Evolutionary conservation across 2,888 invertebrate genomes (phyloP).

Genomic region (Cosmorhoe ocellata): DNA sequence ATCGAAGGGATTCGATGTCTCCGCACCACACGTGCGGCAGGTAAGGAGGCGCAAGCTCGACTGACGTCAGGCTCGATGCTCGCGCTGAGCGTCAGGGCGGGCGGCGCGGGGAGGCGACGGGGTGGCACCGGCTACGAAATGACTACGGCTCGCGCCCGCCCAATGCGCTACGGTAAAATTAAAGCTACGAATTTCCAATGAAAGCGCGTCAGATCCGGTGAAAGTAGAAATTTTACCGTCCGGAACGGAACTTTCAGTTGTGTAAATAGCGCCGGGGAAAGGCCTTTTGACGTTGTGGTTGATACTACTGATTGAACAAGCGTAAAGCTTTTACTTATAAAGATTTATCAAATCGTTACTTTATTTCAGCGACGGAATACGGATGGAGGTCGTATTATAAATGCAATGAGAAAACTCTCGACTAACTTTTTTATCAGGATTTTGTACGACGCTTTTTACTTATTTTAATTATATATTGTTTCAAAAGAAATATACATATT

Average conservation of each 20-base stretch:
- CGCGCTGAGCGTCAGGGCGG: conserved; percentile 42
- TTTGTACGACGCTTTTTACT: too few relatives aligned
- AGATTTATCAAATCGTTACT: background rate
- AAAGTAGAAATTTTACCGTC: conserved; percentile 41
- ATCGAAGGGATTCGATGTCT: conserved; percentile 34
- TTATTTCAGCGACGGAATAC: background rate
- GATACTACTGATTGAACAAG: conserved; percentile 10
- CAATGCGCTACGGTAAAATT: conserved; percentile 67
- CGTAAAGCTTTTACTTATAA: conserved; percentile 1
- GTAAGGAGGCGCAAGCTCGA: conserved; percentile 55
- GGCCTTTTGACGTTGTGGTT: background rate
- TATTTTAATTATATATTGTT: too few relatives aligned
- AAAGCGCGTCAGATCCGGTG: conserved; percentile 45
- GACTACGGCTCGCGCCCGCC: conserved; percentile 68
- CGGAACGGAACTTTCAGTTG: conserved; percentile 40
- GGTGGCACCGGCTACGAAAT: conserved; percentile 53
- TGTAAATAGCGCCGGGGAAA: conserved; percentile 27
- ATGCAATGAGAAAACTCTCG: too few relatives aligned
- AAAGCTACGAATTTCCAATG: conserved; percentile 60
- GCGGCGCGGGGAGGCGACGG: conserved; percentile 49
- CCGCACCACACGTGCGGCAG: conserved; percentile 42
- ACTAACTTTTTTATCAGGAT: too few relatives aligned
- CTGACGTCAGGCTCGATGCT: conserved; percentile 69
- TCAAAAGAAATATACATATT: too few relatives aligned
- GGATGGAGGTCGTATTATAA: too few relatives aligned